Evolutionary conservation across 1,140 invertebrate genomes (phyloP).

Genomic region (Brachionus calyciflorus): DNA sequence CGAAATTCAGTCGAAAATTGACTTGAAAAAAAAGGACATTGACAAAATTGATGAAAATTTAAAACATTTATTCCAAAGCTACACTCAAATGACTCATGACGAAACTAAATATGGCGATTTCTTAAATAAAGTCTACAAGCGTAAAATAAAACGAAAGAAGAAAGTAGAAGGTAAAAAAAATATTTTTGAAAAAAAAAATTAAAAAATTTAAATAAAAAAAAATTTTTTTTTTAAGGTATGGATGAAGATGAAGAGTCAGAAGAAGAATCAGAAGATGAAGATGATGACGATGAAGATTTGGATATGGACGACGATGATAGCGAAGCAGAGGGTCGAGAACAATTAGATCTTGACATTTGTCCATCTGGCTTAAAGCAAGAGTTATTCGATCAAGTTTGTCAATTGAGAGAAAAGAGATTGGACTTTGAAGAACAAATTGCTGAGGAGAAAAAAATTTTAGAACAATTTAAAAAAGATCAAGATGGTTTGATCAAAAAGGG

Average conservation of each 20-base stretch:
- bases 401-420: slow-evolving; percentile 56
- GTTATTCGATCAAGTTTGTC: slow-evolving; percentile 57
- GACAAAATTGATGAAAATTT: slow-evolving; percentile 65
- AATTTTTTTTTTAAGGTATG: too few species aligned
- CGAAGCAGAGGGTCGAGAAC: slow-evolving; percentile 51
- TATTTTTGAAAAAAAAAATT: too few species aligned
- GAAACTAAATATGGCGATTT: slow-evolving; percentile 73
- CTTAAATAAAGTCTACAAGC: slow-evolving; percentile 72
- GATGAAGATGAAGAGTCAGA: slow-evolving; percentile 54
- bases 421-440: slow-evolving; percentile 51
- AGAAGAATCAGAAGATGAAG: slow-evolving; percentile 57
- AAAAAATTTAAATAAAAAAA: too few species aligned
- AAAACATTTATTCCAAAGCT: slow-evolving; percentile 63
- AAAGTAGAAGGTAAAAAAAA: too few species aligned
- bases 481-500: slow-evolving; percentile 58
- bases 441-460: slow-evolving; percentile 59
- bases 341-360: slow-evolving; percentile 71
- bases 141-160: slow-evolving; percentile 65
- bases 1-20: slow-evolving; percentile 65
- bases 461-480: slow-evolving; percentile 57
- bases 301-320: slow-evolving; percentile 60
- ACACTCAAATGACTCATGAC: slow-evolving; percentile 65
- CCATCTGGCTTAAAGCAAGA: slow-evolving; percentile 70
- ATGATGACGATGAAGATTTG: slow-evolving; percentile 57
- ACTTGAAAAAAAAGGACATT: slow-evolving; percentile 64